Base-by-base conservation (phyloP, 2,888 invertebrate genomes). In the Anticlea derivata region DNA sequence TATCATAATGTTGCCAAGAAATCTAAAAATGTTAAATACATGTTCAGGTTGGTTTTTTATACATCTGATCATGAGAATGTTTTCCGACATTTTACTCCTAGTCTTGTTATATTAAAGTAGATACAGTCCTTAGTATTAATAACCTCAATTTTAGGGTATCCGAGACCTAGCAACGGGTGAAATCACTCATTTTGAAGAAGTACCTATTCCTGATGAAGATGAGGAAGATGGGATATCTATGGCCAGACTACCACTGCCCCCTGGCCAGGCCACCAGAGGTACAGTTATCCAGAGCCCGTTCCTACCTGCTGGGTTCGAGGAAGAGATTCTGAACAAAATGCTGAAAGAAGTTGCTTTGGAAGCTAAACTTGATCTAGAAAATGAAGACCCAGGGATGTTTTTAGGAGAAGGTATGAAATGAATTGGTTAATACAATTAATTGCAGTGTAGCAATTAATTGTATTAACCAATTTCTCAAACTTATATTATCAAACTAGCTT, bases 261-360 rank as follows among this genome's bases (percentile, higher is more conserved):
- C 94, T 1, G 89, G 91, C 30, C 93, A 95, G 69, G 92, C 94
- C 37, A 92, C 95, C 0, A 91, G 94, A 65, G 98, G 98, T 8
- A 95, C 94, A 41, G 93, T 94, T 0, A 94, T 94, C 51, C 96
- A 96, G 75, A 94, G 94, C 72, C 97, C 97, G 0, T 98, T 98
- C 77, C 94, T 96, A 92, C 98, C 98, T 0, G 97, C 96, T 35
- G 96, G 96, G 1, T 95, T 96, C 75, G 92, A 93, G 56, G 87
- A 92, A 37, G 91, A 92, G 23, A 27, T 47, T 47, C 61, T 89
- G 0, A 83, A 86, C 10, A 88, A 90, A 60, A 80, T 92, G 51
- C 72, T 89, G 8, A 75, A 84, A 38, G 75, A 80, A 34, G 76
- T 79, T 1, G 60, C 83, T 1, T 73, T 78, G 13, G 66, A 76